A percentile compares a stretch with the other conserved stretches of the same genome.
Evolutionary conservation across 1,140 invertebrate species (phyloP).

Genomic region (Drosophila sproati): DNA sequence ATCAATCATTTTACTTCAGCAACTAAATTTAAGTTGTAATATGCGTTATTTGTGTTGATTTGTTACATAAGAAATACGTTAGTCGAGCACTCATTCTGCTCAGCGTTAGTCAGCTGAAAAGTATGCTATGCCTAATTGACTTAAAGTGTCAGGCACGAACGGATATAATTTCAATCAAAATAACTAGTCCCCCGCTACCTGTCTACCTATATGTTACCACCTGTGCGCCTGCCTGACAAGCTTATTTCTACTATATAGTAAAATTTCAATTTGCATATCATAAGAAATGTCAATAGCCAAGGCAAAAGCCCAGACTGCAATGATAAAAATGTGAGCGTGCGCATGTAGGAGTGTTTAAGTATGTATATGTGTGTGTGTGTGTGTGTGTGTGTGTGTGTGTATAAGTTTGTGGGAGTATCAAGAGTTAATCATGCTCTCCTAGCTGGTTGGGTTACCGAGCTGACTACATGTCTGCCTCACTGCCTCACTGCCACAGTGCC

Average conservation of each 20-base stretch:
- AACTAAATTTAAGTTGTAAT: background rate
- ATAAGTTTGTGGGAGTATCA: conserved; percentile 25
- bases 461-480: conserved; percentile 22
- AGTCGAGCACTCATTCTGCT: background rate
- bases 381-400: conserved; percentile 17
- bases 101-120: conserved; percentile 21
- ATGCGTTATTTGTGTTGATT: background rate
- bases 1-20: conserved; percentile 1
- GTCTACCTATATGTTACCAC: conserved; percentile 18
- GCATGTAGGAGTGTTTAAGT: background rate
- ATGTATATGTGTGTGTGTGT: conserved; percentile 14
- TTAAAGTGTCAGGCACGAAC: conserved; percentile 40
- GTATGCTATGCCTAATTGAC: conserved; percentile 36
- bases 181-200: conserved; percentile 61
- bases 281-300: conserved; percentile 77
- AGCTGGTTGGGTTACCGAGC: conserved; percentile 3
- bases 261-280: conserved; percentile 82
- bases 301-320: conserved; percentile 50
- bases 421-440: conserved; percentile 57
- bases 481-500: conserved; percentile 1
- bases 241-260: conserved; percentile 64
- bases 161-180: conserved; percentile 73
- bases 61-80: background rate
- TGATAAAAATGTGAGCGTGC: conserved; percentile 21
- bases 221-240: conserved; percentile 27